Evolutionary conservation across 2,888 invertebrate genomes (phyloP).

Genomic region (Gastracanthus pulcherrimus): DNA sequence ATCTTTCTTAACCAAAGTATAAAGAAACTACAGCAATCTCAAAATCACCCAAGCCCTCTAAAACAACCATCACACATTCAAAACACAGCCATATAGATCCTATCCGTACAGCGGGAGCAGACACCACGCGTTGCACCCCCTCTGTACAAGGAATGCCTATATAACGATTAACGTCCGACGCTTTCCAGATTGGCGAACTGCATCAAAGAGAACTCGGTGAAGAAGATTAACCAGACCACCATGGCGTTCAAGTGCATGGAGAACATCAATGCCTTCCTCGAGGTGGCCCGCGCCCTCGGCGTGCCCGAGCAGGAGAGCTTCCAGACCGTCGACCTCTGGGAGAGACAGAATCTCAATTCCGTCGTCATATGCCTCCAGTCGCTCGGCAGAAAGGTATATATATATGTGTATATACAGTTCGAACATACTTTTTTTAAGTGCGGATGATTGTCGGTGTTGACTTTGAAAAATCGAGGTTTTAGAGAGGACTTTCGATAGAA

Average conservation of each 20-base stretch:
- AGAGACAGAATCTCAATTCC: conserved; percentile 96
- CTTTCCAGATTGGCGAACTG: conserved; percentile 87
- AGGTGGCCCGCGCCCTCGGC: conserved; percentile 90
- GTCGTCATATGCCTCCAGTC: conserved; percentile 97
- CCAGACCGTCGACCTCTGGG: conserved; percentile 98
- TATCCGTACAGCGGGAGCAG: too few species aligned
- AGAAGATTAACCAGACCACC: conserved; percentile 92
- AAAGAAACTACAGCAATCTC: too few species aligned
- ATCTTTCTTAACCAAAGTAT: too few species aligned
- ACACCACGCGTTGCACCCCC: too few species aligned
- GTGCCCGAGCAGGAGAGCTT: conserved; percentile 97
- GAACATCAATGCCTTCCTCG: conserved; percentile 96
- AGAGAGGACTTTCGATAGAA: too few species aligned
- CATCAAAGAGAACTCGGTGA: conserved; percentile 91
- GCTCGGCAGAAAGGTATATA: conserved; percentile 92
- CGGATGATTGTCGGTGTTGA: too few species aligned
- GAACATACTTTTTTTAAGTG: background rate
- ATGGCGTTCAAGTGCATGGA: conserved; percentile 99
- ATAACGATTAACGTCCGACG: too few species aligned
- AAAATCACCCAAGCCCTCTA: too few species aligned
- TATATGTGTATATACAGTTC: conserved; percentile 1
- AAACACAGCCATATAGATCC: too few species aligned
- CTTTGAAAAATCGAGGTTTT: too few species aligned
- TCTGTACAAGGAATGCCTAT: too few species aligned
- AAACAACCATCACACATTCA: too few species aligned